Conservation (phyloP, 2,888 invertebrate genomes). For the Drosophila phalerata region DNA sequence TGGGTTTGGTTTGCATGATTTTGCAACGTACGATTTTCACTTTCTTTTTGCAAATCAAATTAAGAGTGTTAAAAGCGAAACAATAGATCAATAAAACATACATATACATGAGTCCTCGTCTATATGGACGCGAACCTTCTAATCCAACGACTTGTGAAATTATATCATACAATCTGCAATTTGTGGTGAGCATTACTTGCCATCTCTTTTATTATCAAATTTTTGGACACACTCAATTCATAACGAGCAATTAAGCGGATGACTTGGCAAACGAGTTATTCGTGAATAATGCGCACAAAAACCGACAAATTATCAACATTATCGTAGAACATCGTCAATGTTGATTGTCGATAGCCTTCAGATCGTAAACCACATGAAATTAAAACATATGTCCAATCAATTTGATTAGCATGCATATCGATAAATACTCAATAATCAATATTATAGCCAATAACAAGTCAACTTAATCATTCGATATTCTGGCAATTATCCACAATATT, state of each 20-base stretch:
- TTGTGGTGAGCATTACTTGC: conserved; percentile 1
- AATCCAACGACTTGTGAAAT: not conserved
- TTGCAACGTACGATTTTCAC: conserved; percentile 28
- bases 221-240: conserved; percentile 1
- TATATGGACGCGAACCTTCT: not conserved
- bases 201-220: not conserved
- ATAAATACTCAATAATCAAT: conserved; percentile 6
- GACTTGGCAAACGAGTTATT: conserved; percentile 6
- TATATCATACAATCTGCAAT: not conserved
- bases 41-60: conserved; percentile 54
- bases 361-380: conserved; percentile 7
- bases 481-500: too few relatives aligned
- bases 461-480: too few relatives aligned
- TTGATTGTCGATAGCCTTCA: conserved; percentile 5
- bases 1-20: conserved; percentile 16
- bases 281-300: conserved; percentile 2
- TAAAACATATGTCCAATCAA: conserved; percentile 12
- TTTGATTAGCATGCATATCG: conserved; percentile 21
- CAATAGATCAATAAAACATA: conserved; percentile 32
- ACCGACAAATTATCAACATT: conserved; percentile 5
- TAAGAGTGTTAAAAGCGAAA: conserved; percentile 40
- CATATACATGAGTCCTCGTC: not conserved
- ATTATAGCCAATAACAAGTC: not conserved
- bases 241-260: conserved; percentile 15
- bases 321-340: conserved; percentile 3